Conservation (phyloP, 1,140 invertebrate genomes). For the Tetragnatha versicolor region DNA sequence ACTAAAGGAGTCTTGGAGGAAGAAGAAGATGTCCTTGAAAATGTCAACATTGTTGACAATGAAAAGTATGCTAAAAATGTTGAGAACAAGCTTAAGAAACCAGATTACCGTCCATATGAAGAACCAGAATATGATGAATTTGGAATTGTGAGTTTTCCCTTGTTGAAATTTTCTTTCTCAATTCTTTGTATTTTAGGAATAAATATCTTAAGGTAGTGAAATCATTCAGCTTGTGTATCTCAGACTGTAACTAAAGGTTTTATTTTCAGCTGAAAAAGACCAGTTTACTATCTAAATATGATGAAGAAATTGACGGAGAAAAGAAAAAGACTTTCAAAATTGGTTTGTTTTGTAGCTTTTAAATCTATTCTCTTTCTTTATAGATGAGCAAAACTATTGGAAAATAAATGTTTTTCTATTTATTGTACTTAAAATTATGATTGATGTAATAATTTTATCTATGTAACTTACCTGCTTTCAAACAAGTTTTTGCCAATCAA, state of each 20-base stretch:
- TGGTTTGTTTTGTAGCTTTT: too few species aligned
- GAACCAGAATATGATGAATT: constrained; percentile 84
- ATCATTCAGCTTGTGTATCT: background rate
- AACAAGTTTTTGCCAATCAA: too few species aligned
- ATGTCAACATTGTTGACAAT: constrained; percentile 94
- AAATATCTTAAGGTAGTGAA: too few species aligned
- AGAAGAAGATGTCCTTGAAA: constrained; percentile 86
- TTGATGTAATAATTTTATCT: too few species aligned
- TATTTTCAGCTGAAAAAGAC: constrained; percentile 67
- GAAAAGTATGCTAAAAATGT: constrained; percentile 91
- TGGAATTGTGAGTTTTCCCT: constrained; percentile 70
- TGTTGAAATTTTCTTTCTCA: background rate
- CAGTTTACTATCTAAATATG: constrained; percentile 87
- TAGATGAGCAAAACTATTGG: too few species aligned
- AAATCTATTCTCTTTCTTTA: too few species aligned
- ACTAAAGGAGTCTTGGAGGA: constrained; percentile 88
- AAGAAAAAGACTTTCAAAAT: constrained; percentile 82
- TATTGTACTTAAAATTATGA: too few species aligned
- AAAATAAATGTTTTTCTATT: too few species aligned
- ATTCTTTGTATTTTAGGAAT: background rate
- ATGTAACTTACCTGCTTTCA: too few species aligned
- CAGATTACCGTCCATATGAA: constrained; percentile 83
- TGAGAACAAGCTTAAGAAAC: constrained; percentile 83
- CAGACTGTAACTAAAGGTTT: background rate
- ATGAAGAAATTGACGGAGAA: constrained; percentile 89